phyloP scores from a whole-genome alignment of 2,888 invertebrate species.

The Alloplasta piceator region DNA sequence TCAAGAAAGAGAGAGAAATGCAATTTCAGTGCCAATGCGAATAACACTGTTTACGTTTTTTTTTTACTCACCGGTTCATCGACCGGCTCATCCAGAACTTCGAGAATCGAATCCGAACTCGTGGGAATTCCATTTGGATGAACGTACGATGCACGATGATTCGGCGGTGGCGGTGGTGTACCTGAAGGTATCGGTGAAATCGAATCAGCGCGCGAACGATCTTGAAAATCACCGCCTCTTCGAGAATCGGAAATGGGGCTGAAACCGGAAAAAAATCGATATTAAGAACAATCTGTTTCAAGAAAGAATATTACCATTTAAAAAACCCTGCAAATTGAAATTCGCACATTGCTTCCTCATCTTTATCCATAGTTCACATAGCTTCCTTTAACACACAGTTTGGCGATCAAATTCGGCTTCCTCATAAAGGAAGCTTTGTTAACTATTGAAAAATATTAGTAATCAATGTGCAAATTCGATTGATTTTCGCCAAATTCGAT shows the following conservation, averaged over 20 bases:
- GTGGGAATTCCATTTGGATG: slow-evolving; percentile 68
- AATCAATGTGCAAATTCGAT: too few relatives aligned
- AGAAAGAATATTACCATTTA: too few relatives aligned
- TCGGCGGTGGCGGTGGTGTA: slow-evolving; percentile 70
- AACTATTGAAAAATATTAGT: too few relatives aligned
- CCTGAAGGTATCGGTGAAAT: slow-evolving; percentile 69
- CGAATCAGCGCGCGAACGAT: slow-evolving; percentile 68
- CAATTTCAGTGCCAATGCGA: too few relatives aligned
- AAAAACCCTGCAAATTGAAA: too few relatives aligned
- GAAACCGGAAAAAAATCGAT: slow-evolving; percentile 57
- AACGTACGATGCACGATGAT: slow-evolving; percentile 69
- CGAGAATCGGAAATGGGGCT: slow-evolving; percentile 71
- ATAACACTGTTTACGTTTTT: neutral
- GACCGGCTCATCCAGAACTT: slow-evolving; percentile 77
- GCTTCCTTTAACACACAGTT: too few relatives aligned
- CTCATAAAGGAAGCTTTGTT: too few relatives aligned
- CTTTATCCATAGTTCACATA: too few relatives aligned
- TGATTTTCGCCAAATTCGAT: too few relatives aligned
- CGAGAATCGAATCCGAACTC: slow-evolving; percentile 71
- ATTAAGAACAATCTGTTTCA: slow-evolving; percentile 6
- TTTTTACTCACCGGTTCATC: slow-evolving; percentile 76
- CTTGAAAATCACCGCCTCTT: slow-evolving; percentile 72
- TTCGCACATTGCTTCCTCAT: too few relatives aligned
- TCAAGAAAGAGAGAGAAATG: too few relatives aligned
- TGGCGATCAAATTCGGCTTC: too few relatives aligned